These are phyloP conservation scores for Grammomys surdaster DNA, from an alignment of 2,113 vertebrate species.

Conservation along the genomic window DNA sequence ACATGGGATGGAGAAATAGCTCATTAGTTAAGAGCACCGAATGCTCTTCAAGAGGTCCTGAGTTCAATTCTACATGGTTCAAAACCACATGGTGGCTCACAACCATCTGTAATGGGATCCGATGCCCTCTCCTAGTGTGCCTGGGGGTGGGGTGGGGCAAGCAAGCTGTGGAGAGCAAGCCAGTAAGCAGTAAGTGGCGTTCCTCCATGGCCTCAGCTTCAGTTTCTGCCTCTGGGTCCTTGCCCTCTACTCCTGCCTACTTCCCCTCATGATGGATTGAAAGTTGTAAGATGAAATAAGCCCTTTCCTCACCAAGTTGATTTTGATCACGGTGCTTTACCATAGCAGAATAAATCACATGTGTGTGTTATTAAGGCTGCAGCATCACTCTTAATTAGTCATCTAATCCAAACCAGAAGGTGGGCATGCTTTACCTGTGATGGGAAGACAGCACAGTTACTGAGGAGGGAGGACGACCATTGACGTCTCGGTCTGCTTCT, in stretches of 20 bases:
- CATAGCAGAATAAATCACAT: not conserved
- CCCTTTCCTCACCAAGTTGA: not conserved
- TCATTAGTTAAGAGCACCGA: too few species aligned
- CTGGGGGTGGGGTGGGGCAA: too few species aligned
- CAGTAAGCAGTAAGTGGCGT: not conserved
- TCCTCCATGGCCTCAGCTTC: not conserved
- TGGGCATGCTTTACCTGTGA: not conserved
- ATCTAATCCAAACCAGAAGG: slow-evolving; percentile 17
- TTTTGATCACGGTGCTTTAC: not conserved
- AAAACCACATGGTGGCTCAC: too few species aligned
- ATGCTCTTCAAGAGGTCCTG: too few species aligned
- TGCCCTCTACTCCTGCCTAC: not conserved
- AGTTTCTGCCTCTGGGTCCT: not conserved
- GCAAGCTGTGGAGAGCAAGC: not conserved
- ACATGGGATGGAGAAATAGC: too few species aligned
- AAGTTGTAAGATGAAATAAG: not conserved
- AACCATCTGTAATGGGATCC: too few species aligned
- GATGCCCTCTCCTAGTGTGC: too few species aligned
- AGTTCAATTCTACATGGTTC: too few species aligned
- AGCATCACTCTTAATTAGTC: not conserved
- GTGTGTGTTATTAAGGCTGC: not conserved
- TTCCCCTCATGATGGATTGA: not conserved
- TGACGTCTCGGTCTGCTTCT: not conserved
- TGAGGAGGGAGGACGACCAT: not conserved
- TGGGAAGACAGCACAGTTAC: not conserved